Percentiles rank a stretch among this genome's conserved stretches.
Conservation (phyloP, 2,797 vertebrate genomes). For the Smutsia gigantea region DNA sequence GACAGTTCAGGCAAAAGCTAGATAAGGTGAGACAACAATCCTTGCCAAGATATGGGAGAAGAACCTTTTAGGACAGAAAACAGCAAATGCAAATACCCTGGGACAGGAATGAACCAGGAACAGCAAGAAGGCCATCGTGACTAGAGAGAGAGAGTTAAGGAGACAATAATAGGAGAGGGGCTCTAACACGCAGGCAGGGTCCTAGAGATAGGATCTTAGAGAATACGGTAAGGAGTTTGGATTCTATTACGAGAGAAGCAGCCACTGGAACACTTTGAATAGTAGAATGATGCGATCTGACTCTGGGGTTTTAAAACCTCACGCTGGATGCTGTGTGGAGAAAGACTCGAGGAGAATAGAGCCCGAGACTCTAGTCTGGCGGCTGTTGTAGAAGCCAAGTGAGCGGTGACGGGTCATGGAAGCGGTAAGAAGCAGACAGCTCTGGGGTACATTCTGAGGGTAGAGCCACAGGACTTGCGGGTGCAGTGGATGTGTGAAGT, state of each 20-base stretch:
- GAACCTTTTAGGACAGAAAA: not conserved
- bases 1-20: not conserved
- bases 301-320: not conserved
- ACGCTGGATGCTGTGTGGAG: not conserved
- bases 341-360: not conserved
- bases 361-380: not conserved
- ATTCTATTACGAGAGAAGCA: not conserved
- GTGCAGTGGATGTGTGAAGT: not conserved
- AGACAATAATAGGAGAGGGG: not conserved
- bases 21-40: not conserved
- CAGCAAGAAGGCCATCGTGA: not conserved
- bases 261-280: not conserved
- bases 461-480: not conserved
- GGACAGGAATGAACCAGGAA: not conserved
- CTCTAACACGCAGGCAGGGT: not conserved
- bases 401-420: not conserved
- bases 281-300: not conserved
- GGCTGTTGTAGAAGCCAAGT: fast-evolving
- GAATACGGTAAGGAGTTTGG: not conserved
- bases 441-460: not conserved
- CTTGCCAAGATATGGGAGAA: not conserved
- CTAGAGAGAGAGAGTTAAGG: not conserved
- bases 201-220: fast-evolving
- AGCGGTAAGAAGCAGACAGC: not conserved
- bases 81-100: not conserved